Conservation (phyloP, 2,113 vertebrate genomes). For the Herpailurus yagouaroundi region DNA sequence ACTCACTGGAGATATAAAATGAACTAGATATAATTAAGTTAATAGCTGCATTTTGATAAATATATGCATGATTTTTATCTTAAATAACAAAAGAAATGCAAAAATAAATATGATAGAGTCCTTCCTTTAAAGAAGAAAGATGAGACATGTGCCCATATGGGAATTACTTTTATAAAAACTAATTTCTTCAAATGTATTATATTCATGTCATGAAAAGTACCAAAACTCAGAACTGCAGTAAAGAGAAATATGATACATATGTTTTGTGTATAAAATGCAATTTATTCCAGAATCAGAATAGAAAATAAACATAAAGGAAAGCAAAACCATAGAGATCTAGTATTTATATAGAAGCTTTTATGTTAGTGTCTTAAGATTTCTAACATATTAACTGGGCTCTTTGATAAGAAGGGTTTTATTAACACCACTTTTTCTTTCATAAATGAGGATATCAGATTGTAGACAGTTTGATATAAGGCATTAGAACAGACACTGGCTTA, state of each 20-base stretch:
- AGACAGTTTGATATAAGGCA: constrained; percentile 27
- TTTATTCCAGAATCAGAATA: not conserved
- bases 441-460: not conserved
- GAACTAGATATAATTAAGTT: not conserved
- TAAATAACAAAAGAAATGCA: not conserved
- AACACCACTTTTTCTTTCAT: not conserved
- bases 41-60: not conserved
- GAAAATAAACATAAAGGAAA: not conserved
- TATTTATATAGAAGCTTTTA: not conserved
- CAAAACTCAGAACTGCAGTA: not conserved
- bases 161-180: not conserved
- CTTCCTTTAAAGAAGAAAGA: not conserved
- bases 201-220: not conserved
- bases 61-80: not conserved
- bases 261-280: not conserved
- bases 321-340: not conserved
- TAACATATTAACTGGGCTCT: not conserved
- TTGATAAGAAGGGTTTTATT: not conserved
- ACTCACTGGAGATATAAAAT: not conserved
- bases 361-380: not conserved
- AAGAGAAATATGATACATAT: not conserved
- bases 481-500: not conserved
- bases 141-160: not conserved
- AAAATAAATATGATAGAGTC: not conserved
- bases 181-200: not conserved